Evolutionary conservation across 2,888 invertebrate species (phyloP).

Genomic region (Ariolimax columbianus): DNA sequence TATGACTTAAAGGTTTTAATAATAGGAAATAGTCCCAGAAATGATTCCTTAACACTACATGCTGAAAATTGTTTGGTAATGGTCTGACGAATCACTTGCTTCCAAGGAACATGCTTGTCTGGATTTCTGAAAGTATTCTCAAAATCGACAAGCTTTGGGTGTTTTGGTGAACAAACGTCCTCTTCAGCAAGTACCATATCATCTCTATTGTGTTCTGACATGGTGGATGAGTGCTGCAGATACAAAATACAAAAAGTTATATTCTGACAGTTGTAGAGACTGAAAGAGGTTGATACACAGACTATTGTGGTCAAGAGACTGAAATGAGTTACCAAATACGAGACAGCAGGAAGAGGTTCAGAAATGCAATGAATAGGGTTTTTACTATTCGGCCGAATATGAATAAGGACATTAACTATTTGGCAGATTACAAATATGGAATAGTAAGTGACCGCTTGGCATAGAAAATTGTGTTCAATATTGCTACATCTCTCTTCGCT

Average conservation of each 20-base stretch:
- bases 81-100: not conserved
- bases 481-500: too few species aligned
- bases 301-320: too few species aligned
- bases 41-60: conserved; percentile 45
- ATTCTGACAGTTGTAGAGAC: too few species aligned
- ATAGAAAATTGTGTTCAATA: too few species aligned
- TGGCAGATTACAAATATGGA: too few species aligned
- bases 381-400: too few species aligned
- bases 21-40: conserved; percentile 62
- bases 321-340: too few species aligned
- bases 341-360: too few species aligned
- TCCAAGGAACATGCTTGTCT: conserved; percentile 13
- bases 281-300: too few species aligned
- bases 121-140: conserved; percentile 50
- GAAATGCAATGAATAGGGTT: too few species aligned
- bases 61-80: conserved; percentile 13
- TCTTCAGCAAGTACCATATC: conserved; percentile 30
- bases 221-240: not conserved
- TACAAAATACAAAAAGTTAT: not conserved
- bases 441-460: too few species aligned
- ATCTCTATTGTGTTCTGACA: conserved; percentile 17
- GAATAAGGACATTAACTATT: too few species aligned
- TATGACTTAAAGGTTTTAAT: conserved; percentile 65
- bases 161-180: not conserved
- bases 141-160: conserved; percentile 53